These are phyloP conservation scores for Pollenia amentaria DNA, from an alignment of 2,888 invertebrate species.

Conservation along the genomic window DNA sequence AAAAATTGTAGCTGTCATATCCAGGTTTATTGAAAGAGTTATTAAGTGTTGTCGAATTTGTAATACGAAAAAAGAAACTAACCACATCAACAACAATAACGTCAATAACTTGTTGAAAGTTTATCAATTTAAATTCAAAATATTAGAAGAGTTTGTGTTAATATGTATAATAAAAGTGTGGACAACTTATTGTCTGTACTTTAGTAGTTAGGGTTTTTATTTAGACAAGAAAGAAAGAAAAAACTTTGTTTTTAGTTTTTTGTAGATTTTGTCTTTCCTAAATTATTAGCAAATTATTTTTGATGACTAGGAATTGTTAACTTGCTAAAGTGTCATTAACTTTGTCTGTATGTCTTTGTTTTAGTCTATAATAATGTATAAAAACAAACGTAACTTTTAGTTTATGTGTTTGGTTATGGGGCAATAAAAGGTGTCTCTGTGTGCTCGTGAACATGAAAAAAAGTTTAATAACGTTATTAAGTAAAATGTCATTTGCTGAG, in stretches of 20 bases:
- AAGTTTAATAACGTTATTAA: slow-evolving; percentile 55
- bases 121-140: slow-evolving; percentile 51
- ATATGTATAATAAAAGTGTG: not conserved
- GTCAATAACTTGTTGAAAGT: slow-evolving; percentile 49
- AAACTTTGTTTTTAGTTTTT: slow-evolving; percentile 41
- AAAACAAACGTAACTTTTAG: not conserved
- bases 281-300: slow-evolving; percentile 66
- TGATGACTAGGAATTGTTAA: slow-evolving; percentile 67
- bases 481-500: not conserved
- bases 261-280: slow-evolving; percentile 1
- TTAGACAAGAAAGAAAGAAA: slow-evolving; percentile 33
- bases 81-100: slow-evolving; percentile 17
- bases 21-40: slow-evolving; percentile 29
- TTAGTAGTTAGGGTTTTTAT: slow-evolving; percentile 11
- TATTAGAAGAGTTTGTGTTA: not conserved
- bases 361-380: not conserved
- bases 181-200: not conserved
- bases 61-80: not conserved
- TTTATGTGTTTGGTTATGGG: not conserved
- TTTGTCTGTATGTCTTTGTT: slow-evolving; percentile 18
- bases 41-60: slow-evolving; percentile 20
- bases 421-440: slow-evolving; percentile 34
- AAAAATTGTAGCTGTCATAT: slow-evolving; percentile 42
- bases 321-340: slow-evolving; percentile 57
- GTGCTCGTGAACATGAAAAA: slow-evolving; percentile 10